Evolutionary conservation across 2,888 invertebrate species (phyloP).

Genomic region (Dioctria linearis): DNA sequence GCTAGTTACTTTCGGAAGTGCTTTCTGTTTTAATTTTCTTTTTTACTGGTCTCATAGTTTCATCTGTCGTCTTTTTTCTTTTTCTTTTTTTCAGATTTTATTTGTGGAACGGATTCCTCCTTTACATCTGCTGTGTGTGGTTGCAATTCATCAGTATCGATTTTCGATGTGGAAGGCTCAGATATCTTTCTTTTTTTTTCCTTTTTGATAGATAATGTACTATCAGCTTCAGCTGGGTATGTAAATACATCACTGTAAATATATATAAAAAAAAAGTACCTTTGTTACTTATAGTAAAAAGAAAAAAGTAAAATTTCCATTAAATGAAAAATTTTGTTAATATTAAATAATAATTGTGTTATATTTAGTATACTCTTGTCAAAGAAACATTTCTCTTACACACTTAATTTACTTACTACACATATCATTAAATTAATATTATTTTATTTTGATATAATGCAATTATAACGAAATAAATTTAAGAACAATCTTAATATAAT

Average conservation of each 20-base stretch:
- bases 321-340: too few species aligned
- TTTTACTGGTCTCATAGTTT: neutral
- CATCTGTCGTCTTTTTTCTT: slow-evolving; percentile 9
- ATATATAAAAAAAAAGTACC: slow-evolving; percentile 66
- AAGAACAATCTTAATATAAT: too few species aligned
- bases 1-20: too few species aligned
- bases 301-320: too few species aligned
- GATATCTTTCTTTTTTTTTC: slow-evolving; percentile 63
- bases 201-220: slow-evolving; percentile 76
- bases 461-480: too few species aligned
- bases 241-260: slow-evolving; percentile 80
- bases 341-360: too few species aligned
- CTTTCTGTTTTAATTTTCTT: slow-evolving; percentile 21
- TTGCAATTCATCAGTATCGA: neutral
- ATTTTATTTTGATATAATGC: too few species aligned
- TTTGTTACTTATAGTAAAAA: too few species aligned
- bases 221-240: slow-evolving; percentile 86
- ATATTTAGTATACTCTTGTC: too few species aligned
- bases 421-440: too few species aligned
- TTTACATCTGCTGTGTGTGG: neutral
- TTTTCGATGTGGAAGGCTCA: neutral
- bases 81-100: slow-evolving; percentile 14
- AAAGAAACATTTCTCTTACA: too few species aligned
- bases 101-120: neutral
- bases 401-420: too few species aligned